Evolutionary conservation across 2,888 invertebrate species (phyloP).

Genomic region (Slavum lentiscoides): DNA sequence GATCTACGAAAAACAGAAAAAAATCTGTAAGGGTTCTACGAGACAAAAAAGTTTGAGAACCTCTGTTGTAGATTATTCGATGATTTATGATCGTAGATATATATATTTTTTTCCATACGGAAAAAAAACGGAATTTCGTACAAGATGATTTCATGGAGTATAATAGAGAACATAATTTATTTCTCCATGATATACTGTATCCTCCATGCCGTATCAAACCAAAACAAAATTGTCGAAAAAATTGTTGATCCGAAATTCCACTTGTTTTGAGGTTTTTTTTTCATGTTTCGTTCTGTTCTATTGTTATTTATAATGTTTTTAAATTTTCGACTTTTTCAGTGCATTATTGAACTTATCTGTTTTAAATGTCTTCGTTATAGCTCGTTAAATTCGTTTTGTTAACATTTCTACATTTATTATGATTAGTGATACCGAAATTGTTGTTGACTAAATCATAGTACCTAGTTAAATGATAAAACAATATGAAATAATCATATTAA

Average conservation of each 20-base stretch:
- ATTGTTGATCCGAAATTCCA: constrained; percentile 50
- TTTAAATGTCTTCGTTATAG: neutral
- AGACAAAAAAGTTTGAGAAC: too few relatives aligned
- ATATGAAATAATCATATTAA: neutral
- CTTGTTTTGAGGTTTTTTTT: constrained; percentile 24
- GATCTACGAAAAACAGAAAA: too few relatives aligned
- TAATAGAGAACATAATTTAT: neutral
- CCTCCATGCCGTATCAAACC: constrained; percentile 49
- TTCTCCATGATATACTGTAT: constrained; percentile 19
- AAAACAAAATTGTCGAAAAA: constrained; percentile 50
- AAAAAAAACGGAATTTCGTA: too few relatives aligned
- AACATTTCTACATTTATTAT: neutral
- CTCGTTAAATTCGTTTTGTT: neutral
- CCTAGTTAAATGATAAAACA: neutral
- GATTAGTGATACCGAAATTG: neutral
- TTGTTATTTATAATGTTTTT: constrained; percentile 3
- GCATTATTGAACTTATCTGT: neutral
- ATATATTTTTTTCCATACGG: too few relatives aligned
- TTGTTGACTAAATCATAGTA: neutral
- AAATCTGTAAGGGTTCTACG: too few relatives aligned
- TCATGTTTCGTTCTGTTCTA: neutral
- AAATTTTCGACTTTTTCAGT: constrained; percentile 1
- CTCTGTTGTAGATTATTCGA: too few relatives aligned
- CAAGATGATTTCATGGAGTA: constrained; percentile 4
- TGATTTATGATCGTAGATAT: too few relatives aligned